Evolutionary conservation across 2,888 invertebrate species (phyloP).

Genomic region (Lasius fuliginosus): DNA sequence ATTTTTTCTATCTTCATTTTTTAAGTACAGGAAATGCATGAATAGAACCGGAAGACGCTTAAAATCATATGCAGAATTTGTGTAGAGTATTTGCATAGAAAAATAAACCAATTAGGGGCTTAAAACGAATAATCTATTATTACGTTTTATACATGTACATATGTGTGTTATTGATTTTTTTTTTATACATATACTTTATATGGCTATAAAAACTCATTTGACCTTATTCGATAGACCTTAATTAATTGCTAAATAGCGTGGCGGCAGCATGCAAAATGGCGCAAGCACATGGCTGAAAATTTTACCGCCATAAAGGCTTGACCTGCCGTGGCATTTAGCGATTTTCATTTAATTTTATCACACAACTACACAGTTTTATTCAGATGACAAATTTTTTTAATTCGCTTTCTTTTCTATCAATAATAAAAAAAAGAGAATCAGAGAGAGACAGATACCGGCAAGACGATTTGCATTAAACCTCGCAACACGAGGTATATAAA

Average conservation of each 20-base stretch:
- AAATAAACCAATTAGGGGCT: not conserved
- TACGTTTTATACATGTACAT: not conserved
- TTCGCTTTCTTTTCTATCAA: not conserved
- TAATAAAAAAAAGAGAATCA: too few species aligned
- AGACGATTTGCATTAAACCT: conserved; percentile 24
- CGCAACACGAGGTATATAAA: not conserved
- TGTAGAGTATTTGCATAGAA: not conserved
- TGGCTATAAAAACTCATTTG: not conserved
- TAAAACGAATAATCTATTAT: not conserved
- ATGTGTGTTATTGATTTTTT: not conserved
- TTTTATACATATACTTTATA: not conserved
- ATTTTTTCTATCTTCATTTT: not conserved
- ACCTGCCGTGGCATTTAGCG: too few species aligned
- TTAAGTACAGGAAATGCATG: not conserved
- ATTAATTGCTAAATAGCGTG: conserved; percentile 55
- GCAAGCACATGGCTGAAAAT: conserved; percentile 69
- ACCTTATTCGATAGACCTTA: not conserved
- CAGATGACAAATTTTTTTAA: too few species aligned
- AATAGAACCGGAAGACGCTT: not conserved
- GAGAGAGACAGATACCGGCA: not conserved
- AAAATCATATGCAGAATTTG: not conserved
- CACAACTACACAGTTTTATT: not conserved
- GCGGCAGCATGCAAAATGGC: conserved; percentile 74
- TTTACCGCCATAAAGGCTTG: conserved; percentile 20
- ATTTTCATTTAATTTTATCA: not conserved